Conservation (phyloP, 2,797 vertebrate species). For the Sebastes umbrosus region DNA sequence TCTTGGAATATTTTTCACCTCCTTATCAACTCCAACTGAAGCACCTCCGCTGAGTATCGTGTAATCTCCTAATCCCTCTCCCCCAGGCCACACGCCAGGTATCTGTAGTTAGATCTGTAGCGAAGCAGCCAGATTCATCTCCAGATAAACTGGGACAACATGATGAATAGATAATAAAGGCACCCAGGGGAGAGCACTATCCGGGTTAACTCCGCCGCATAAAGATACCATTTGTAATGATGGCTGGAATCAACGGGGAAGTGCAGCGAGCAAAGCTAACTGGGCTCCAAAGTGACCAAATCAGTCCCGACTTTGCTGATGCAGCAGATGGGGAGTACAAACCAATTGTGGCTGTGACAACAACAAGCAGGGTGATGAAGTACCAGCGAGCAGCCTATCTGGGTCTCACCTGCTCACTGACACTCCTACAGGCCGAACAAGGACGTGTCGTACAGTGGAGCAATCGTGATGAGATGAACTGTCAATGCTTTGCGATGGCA, state of each 20-base stretch:
- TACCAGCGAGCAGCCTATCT: constrained; percentile 70
- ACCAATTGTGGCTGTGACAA: constrained; percentile 83
- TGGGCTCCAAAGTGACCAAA: constrained; percentile 76
- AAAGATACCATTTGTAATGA: constrained; percentile 79
- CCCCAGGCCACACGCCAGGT: constrained; percentile 63
- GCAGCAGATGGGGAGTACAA: constrained; percentile 73
- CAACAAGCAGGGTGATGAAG: constrained; percentile 81
- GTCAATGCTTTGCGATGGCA: constrained; percentile 6
- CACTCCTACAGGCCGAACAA: constrained; percentile 31
- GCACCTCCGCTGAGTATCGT: constrained; percentile 42
- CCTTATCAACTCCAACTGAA: constrained; percentile 45
- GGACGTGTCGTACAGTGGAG: constrained; percentile 21
- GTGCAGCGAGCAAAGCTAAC: constrained; percentile 62
- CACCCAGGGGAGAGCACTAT: constrained; percentile 76
- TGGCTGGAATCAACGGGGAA: constrained; percentile 65
- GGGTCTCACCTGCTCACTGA: constrained; percentile 78
- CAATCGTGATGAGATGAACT: constrained; percentile 26
- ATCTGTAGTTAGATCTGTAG: constrained; percentile 69
- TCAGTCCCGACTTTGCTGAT: constrained; percentile 79
- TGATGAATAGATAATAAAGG: constrained; percentile 84
- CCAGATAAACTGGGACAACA: constrained; percentile 83
- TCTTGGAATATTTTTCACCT: constrained; percentile 43
- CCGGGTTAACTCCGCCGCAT: constrained; percentile 78
- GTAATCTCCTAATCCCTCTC: constrained; percentile 66
- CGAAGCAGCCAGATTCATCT: constrained; percentile 76